phyloP scores from a whole-genome alignment of 1,140 invertebrate genomes.

The Psix sp. region DNA sequence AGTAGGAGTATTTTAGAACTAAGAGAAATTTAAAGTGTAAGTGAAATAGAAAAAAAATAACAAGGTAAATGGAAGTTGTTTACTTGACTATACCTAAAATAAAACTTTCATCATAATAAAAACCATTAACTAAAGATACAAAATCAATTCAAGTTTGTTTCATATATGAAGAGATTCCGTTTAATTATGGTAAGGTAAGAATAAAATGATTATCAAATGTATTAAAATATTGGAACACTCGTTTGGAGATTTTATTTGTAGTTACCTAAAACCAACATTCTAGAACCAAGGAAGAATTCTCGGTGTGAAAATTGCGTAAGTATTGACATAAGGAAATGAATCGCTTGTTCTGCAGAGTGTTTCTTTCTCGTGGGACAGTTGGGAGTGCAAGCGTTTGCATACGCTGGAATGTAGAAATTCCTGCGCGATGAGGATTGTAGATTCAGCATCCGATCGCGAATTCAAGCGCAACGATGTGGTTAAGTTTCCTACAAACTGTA shows the following conservation, averaged over 20 bases:
- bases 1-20: too few species aligned
- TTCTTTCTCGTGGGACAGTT: conserved; percentile 22
- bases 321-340: conserved; percentile 32
- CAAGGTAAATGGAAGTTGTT: not conserved
- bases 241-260: too few species aligned
- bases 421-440: conserved; percentile 34
- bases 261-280: too few species aligned
- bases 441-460: conserved; percentile 44
- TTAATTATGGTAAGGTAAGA: too few species aligned
- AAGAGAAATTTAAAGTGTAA: too few species aligned
- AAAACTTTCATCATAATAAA: not conserved
- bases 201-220: too few species aligned
- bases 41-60: conserved; percentile 28
- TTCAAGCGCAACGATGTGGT: conserved; percentile 41
- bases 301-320: conserved; percentile 19
- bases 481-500: conserved; percentile 14
- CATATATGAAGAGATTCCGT: too few species aligned
- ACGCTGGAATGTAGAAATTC: conserved; percentile 51
- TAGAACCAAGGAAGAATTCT: too few species aligned
- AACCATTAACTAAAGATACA: too few species aligned
- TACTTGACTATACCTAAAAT: not conserved
- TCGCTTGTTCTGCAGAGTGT: not conserved
- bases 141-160: too few species aligned
- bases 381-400: conserved; percentile 38
- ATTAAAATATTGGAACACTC: too few species aligned